A percentile compares a stretch with the other conserved stretches of the same genome.
Evolutionary conservation across 2,113 vertebrate species (phyloP).

Genomic region (Isurus oxyrinchus): DNA sequence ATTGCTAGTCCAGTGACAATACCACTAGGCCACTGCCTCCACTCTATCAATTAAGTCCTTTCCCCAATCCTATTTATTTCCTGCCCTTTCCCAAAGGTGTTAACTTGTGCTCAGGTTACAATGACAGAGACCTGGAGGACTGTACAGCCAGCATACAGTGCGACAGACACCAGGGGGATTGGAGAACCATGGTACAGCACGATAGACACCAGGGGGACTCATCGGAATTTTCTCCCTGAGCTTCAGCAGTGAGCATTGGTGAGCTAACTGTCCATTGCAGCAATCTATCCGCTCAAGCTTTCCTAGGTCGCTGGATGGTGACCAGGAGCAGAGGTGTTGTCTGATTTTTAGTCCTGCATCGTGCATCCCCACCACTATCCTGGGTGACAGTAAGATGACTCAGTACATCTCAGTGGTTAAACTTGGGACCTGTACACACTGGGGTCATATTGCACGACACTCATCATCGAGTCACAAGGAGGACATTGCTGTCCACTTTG

Average conservation of each 20-base stretch:
- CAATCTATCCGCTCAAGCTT: background rate
- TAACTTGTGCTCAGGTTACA: background rate
- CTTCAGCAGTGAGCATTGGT: background rate
- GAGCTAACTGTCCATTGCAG: background rate
- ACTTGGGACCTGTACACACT: background rate
- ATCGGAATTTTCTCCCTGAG: background rate
- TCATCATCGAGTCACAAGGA: background rate
- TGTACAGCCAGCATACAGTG: no score
- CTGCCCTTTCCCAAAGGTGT: background rate
- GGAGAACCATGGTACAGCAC: no score
- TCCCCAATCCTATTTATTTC: background rate
- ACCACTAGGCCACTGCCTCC: no score
- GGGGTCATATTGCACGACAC: background rate
- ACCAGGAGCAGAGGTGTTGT: background rate
- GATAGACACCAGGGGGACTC: background rate
- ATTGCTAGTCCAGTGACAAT: no score
- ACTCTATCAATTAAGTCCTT: background rate
- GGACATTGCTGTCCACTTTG: background rate
- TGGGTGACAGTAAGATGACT: background rate
- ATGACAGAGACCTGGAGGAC: no score
- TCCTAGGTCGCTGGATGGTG: background rate
- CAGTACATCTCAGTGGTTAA: background rate
- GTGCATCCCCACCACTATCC: background rate
- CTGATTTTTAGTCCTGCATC: background rate
- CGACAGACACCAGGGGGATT: no score